A percentile compares a stretch with the other conserved stretches of the same genome.
Evolutionary conservation across 2,797 vertebrate species (phyloP).

Genomic region (Clarias platycephalus): DNA sequence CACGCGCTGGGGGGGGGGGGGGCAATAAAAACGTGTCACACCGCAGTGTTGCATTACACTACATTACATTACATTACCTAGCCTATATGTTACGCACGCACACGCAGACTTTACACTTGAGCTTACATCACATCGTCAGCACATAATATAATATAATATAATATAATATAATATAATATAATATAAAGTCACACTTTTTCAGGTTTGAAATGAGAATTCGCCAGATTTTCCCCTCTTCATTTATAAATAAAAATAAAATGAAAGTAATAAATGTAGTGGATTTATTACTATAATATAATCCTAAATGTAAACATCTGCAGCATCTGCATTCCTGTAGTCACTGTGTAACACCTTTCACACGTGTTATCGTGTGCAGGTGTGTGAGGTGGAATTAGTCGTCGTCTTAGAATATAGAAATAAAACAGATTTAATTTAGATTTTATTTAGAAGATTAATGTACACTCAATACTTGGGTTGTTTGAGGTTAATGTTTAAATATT

Average conservation of each 20-base stretch:
- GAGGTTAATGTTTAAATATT: no score
- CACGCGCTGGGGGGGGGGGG: conserved; percentile 62
- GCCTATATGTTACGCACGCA: not conserved
- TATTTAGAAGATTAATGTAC: no score
- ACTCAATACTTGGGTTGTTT: no score
- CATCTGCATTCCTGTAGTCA: no score
- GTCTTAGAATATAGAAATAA: no score
- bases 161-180: not conserved
- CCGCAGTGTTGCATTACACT: not conserved
- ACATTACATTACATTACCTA: conserved; percentile 6
- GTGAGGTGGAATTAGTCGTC: not conserved
- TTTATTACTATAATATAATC: not conserved
- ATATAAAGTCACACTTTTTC: not conserved
- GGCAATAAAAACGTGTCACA: conserved; percentile 39
- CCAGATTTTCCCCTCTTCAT: no score
- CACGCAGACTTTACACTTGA: not conserved
- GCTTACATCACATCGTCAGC: not conserved
- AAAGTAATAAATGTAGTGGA: not conserved
- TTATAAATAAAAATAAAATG: no score
- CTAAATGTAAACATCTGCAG: not conserved
- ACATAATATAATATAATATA: not conserved
- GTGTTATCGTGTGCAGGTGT: not conserved
- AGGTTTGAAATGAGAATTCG: not conserved
- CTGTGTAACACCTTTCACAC: no score
- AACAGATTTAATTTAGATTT: no score